These are phyloP conservation scores for Channa maculata DNA, from an alignment of 2,113 vertebrate genomes.

Conservation along the genomic window DNA sequence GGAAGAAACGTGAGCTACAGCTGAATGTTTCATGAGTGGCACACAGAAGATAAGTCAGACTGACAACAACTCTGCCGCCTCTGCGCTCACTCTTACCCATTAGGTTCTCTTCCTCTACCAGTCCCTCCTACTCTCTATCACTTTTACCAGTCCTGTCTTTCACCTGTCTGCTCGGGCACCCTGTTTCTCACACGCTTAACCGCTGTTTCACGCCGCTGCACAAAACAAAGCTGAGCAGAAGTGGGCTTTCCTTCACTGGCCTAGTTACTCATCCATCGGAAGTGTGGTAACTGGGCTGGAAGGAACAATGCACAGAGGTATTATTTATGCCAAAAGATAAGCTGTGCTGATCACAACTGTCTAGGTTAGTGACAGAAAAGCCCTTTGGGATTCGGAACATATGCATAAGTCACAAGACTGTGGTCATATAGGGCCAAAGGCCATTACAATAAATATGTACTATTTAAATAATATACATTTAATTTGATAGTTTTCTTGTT, in stretches of 20 bases:
- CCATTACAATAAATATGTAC: not conserved
- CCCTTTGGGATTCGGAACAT: not conserved
- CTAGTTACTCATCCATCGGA: slow-evolving; percentile 66
- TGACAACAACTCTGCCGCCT: slow-evolving; percentile 72
- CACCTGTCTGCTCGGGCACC: slow-evolving; percentile 69
- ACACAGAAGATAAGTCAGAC: slow-evolving; percentile 80
- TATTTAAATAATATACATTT: not conserved
- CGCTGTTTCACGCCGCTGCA: slow-evolving; percentile 57
- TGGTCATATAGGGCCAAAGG: not conserved
- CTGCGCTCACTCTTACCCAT: slow-evolving; percentile 71
- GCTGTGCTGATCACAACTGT: slow-evolving; percentile 33
- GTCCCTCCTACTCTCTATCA: slow-evolving; percentile 68
- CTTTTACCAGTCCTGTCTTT: slow-evolving; percentile 64
- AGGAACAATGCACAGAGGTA: slow-evolving; percentile 66
- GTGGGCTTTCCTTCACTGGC: slow-evolving; percentile 57
- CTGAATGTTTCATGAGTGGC: slow-evolving; percentile 84
- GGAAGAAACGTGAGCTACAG: slow-evolving; percentile 66
- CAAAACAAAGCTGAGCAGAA: slow-evolving; percentile 66
- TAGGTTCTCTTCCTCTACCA: slow-evolving; percentile 66
- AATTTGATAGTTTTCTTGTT: not conserved
- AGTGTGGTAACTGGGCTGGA: slow-evolving; percentile 54
- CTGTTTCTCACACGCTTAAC: slow-evolving; percentile 43
- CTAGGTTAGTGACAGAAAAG: slow-evolving; percentile 24
- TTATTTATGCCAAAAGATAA: slow-evolving; percentile 59
- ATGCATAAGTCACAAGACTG: not conserved